Evolutionary conservation across 2,797 vertebrate species (phyloP).

Genomic region (Cynopterus sphinx): DNA sequence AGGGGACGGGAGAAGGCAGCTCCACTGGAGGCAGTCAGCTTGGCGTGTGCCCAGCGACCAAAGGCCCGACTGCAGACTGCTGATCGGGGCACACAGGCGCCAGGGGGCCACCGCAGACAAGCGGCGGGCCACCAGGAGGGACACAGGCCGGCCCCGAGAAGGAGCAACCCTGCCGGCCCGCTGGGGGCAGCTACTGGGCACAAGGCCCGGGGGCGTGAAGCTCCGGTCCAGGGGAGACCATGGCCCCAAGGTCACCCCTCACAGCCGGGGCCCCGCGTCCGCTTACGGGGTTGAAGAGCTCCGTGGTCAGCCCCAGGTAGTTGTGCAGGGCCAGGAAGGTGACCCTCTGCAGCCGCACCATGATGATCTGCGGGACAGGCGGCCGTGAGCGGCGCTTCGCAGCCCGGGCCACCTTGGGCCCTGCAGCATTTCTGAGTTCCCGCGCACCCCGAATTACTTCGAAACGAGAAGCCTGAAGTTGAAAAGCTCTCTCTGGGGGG

Average conservation of each 20-base stretch:
- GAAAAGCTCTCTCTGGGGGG: neutral
- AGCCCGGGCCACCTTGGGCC: fast-evolving
- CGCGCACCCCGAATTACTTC: neutral
- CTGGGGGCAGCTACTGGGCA: no score
- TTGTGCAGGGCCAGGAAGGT: constrained; percentile 96
- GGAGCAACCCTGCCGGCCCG: no score
- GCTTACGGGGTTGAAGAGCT: constrained; percentile 95
- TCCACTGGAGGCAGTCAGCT: fast-evolving
- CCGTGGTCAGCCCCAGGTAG: constrained; percentile 96
- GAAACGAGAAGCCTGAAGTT: neutral
- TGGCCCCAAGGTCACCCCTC: fast-evolving
- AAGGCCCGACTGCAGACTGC: neutral
- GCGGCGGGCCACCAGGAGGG: fast-evolving
- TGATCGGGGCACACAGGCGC: fast-evolving
- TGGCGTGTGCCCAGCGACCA: fast-evolving
- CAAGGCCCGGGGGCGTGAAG: no score
- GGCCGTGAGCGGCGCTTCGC: no score
- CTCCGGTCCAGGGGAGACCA: no score
- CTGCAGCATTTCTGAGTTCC: neutral
- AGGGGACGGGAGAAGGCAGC: neutral
- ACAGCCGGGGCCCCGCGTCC: fast-evolving
- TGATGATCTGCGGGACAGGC: constrained; percentile 90
- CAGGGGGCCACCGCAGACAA: neutral
- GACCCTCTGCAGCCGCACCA: constrained; percentile 97
- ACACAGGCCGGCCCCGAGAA: neutral